Conservation (phyloP, 1,140 invertebrate species). For the Lepidurus couesii region DNA sequence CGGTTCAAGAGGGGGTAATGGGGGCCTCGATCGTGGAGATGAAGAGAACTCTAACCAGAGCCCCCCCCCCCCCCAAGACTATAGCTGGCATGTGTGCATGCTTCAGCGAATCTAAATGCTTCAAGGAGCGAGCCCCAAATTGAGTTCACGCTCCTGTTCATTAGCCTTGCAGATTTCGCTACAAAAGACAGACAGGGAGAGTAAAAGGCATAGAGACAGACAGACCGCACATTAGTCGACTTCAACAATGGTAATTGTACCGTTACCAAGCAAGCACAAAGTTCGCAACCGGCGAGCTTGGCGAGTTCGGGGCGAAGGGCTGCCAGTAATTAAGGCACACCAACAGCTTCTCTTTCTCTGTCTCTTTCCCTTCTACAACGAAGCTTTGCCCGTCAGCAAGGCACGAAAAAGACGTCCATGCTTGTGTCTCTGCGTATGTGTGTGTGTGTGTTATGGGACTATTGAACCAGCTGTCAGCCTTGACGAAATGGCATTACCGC, state of each 20-base stretch:
- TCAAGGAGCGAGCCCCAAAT: neutral
- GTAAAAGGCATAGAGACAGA: conserved; percentile 15
- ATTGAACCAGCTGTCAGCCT: too few species aligned
- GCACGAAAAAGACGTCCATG: too few species aligned
- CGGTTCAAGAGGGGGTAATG: too few species aligned
- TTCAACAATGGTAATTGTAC: conserved; percentile 14
- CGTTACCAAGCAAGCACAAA: conserved; percentile 9
- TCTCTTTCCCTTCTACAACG: too few species aligned
- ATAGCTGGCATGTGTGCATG: neutral
- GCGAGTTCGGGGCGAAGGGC: too few species aligned
- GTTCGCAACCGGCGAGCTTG: neutral
- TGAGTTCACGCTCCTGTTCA: conserved; percentile 9
- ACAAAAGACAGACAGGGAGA: conserved; percentile 10
- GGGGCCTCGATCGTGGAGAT: neutral
- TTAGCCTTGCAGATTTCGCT: conserved; percentile 8
- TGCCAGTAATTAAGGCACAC: too few species aligned
- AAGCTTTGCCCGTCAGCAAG: too few species aligned
- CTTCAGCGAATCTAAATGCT: neutral
- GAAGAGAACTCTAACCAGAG: neutral
- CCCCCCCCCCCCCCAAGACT: neutral
- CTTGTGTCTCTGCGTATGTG: too few species aligned
- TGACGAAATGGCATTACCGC: too few species aligned
- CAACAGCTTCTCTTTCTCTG: too few species aligned
- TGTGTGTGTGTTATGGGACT: too few species aligned
- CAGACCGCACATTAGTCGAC: conserved; percentile 17